Percentiles rank a stretch among this genome's conserved stretches.
Evolutionary conservation across 2,888 invertebrate species (phyloP).

Genomic region (Chrysopilus asiliformis): DNA sequence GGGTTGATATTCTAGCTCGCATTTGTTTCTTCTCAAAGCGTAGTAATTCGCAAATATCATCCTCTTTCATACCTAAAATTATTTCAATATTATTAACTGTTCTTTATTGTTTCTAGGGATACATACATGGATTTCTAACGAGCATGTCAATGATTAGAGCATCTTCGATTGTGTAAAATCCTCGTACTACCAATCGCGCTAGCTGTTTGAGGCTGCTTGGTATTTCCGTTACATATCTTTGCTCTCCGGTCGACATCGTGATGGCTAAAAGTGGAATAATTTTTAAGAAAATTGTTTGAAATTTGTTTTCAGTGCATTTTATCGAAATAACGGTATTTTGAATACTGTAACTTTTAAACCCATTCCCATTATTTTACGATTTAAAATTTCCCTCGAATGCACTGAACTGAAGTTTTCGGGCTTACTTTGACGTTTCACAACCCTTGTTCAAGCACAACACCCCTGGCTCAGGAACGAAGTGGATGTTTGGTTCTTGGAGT

Average conservation of each 20-base stretch:
- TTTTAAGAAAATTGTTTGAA: not conserved
- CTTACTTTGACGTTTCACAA: too few species aligned
- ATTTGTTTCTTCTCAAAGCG: conserved; percentile 92
- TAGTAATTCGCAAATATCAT: conserved; percentile 77
- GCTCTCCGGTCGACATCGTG: conserved; percentile 43
- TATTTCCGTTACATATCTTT: conserved; percentile 74
- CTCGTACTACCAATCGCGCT: conserved; percentile 79
- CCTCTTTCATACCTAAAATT: conserved; percentile 65
- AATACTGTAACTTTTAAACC: too few species aligned
- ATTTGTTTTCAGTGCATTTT: too few species aligned
- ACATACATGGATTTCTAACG: conserved; percentile 79
- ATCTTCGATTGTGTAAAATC: conserved; percentile 90
- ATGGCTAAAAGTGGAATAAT: not conserved
- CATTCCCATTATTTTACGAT: too few species aligned
- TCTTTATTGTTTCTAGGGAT: not conserved
- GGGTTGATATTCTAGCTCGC: conserved; percentile 67
- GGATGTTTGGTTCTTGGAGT: too few species aligned
- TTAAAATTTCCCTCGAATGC: too few species aligned
- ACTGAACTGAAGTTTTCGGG: too few species aligned
- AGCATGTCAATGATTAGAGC: conserved; percentile 90
- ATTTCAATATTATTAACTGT: not conserved
- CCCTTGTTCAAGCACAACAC: too few species aligned
- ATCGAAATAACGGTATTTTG: too few species aligned
- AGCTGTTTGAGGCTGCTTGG: conserved; percentile 87
- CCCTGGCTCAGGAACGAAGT: too few species aligned